Evolutionary conservation across 2,888 invertebrate species (phyloP).

Genomic region (Andrena praecox): DNA sequence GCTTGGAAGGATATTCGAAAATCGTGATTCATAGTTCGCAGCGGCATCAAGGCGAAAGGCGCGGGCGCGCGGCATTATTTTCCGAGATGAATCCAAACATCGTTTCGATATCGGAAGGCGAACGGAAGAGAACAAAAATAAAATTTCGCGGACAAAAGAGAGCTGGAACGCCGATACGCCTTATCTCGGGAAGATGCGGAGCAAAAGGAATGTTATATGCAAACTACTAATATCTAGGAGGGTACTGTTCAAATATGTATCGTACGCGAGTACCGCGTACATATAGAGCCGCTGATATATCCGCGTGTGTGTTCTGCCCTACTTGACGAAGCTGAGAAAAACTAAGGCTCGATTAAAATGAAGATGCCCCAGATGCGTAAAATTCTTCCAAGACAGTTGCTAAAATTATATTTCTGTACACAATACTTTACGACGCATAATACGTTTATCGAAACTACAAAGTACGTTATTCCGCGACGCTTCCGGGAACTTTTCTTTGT

Average conservation of each 20-base stretch:
- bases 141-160: constrained; percentile 28
- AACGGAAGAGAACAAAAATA: constrained; percentile 14
- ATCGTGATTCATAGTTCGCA: constrained; percentile 29
- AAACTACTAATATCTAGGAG: constrained; percentile 1
- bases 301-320: neutral
- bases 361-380: neutral
- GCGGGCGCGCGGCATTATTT: constrained; percentile 10
- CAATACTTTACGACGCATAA: neutral
- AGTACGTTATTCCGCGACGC: neutral
- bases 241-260: neutral
- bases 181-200: constrained; percentile 35
- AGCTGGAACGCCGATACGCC: constrained; percentile 19
- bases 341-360: constrained; percentile 6
- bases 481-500: constrained; percentile 20
- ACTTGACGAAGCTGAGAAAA: neutral
- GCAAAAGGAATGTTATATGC: constrained; percentile 1
- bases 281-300: neutral
- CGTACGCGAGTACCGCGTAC: neutral
- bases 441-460: constrained; percentile 10
- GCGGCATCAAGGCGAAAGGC: neutral
- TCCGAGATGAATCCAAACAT: neutral
- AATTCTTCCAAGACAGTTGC: neutral
- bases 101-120: constrained; percentile 29
- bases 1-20: constrained; percentile 9
- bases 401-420: constrained; percentile 1